Evolutionary conservation across 2,888 invertebrate genomes (phyloP), one percentile per base, ranked within the genome.

Genomic region (Pyrrhosoma nymphula): DNA sequence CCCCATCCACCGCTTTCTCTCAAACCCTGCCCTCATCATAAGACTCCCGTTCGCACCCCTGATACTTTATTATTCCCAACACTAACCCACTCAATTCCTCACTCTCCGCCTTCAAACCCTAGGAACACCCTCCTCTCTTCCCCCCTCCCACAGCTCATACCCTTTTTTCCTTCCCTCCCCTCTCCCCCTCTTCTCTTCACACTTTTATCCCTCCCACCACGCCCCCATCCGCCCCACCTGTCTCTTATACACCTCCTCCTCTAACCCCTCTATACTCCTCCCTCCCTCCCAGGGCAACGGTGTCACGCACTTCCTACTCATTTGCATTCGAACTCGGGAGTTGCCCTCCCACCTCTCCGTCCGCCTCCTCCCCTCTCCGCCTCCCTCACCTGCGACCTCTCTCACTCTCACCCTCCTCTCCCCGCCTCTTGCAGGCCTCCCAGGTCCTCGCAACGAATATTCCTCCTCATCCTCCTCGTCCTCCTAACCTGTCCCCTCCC

Each of bases 251-350:
- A 60, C 60, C 60, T 20, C 56, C 8, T 16, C 20, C 60, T 20
- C 60, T 16, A 20, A 20, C 56, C 35, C 90, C 35, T 35, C 60
- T n/a, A 3, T 10, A n/a, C 30, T 35, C 89, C 16, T 55, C 4
- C 56, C 55, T n/a, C 23, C 89, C 26, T 56, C 16, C 39, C 91
- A 30, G 60, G 30, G 16, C 69, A 26, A 39, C 55, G 55, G 56
- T 89, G 69, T 93, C 93, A 93, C 91, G 91, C 91, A 69, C 91
- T 91, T 39, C 91, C 35, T 93, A 26, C 93, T 93, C 93, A 93
- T 93, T 93, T 93, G 69, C 93, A 93, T 93, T 93, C 93, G 69
- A 93, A 91, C 91, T 91, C 60, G 26, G 69, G 69, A 69, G 69
- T 69, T n/a, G 35, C 91, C 39, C 39, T 30, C 60, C 60, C 90